Percentiles rank a stretch among this genome's conserved stretches.
phyloP scores from a whole-genome alignment of 2,797 vertebrate species.

The Carduelis carduelis region DNA sequence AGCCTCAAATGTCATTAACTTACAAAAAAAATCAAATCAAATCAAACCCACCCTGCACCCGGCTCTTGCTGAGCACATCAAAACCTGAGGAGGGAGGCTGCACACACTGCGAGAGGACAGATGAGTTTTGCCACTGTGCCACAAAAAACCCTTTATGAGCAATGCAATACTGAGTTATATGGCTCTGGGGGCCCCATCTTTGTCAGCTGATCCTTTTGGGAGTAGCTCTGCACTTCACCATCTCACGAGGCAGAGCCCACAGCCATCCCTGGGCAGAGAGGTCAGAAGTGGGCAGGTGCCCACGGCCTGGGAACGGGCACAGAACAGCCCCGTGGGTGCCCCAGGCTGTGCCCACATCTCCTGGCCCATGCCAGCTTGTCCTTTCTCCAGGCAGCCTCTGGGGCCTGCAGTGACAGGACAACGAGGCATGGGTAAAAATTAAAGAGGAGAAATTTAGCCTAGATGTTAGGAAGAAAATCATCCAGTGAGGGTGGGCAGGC shows the following conservation, averaged over 20 bases:
- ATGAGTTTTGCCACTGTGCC: rapidly evolving
- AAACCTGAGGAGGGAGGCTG: rapidly evolving
- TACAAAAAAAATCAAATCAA: rapidly evolving
- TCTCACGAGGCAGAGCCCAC: neutral
- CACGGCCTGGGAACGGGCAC: rapidly evolving
- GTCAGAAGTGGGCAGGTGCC: rapidly evolving
- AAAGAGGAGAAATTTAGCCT: neutral
- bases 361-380: rapidly evolving
- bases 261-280: neutral
- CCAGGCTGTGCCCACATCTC: rapidly evolving
- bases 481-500: rapidly evolving
- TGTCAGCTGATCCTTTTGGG: neutral
- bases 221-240: neutral
- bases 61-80: neutral
- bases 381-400: neutral
- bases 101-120: rapidly evolving
- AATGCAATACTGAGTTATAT: rapidly evolving
- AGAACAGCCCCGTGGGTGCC: neutral
- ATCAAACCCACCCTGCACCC: rapidly evolving
- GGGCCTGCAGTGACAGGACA: neutral
- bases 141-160: rapidly evolving
- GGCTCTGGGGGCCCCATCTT: rapidly evolving
- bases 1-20: neutral
- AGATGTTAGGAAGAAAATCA: neutral
- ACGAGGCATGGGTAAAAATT: neutral